These are phyloP conservation scores for Falco biarmicus DNA, from an alignment of 2,797 vertebrate species.

Conservation along the genomic window DNA sequence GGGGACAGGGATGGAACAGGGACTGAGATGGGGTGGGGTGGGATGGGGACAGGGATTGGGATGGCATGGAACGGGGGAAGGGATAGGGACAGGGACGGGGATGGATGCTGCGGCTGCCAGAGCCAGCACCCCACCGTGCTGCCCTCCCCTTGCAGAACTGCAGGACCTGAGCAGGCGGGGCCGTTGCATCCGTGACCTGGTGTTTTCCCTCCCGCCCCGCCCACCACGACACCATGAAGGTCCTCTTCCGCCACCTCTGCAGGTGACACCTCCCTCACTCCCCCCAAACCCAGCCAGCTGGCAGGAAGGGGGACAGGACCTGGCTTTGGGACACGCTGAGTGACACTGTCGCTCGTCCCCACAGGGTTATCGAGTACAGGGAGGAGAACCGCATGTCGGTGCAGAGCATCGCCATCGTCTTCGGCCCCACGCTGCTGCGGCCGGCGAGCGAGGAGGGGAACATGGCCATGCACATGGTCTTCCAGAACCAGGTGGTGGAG, in stretches of 20 bases:
- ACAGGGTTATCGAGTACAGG: constrained; percentile 83
- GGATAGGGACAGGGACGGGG: neutral
- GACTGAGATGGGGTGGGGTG: too few relatives aligned
- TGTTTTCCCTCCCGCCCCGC: constrained; percentile 82
- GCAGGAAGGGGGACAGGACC: neutral
- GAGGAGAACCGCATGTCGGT: constrained; percentile 92
- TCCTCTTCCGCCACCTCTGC: constrained; percentile 89
- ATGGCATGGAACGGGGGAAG: too few relatives aligned
- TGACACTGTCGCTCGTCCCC: neutral
- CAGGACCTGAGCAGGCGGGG: constrained; percentile 77
- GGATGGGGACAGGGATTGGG: too few relatives aligned
- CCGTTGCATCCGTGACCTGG: constrained; percentile 85
- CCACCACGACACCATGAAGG: constrained; percentile 89
- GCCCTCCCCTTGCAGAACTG: constrained; percentile 76
- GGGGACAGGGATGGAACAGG: too few relatives aligned
- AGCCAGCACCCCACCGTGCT: neutral
- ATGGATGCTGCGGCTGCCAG: accelerated
- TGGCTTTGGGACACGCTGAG: accelerated
- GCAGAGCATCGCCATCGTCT: constrained; percentile 92
- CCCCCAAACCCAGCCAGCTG: accelerated
- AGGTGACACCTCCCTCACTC: constrained; percentile 74
- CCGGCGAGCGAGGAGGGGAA: constrained; percentile 85
- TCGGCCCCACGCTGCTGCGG: constrained; percentile 91
- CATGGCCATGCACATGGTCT: constrained; percentile 93
- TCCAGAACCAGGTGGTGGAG: constrained; percentile 96